These are phyloP conservation scores for Callopanchax toddi DNA, from an alignment of 2,113 vertebrate genomes.

Conservation along the genomic window DNA sequence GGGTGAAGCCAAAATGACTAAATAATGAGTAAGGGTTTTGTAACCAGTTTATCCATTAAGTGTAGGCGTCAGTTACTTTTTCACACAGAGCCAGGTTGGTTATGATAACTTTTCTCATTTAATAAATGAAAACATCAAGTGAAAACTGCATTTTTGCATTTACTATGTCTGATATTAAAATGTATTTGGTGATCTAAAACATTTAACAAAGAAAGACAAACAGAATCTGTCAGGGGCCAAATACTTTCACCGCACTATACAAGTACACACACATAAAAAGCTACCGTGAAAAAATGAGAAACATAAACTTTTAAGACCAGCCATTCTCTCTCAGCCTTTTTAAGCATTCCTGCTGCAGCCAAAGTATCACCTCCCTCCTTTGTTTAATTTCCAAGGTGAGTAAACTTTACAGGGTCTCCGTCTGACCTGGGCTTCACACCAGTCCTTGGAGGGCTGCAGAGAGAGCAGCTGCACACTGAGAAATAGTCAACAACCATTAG, in stretches of 20 bases:
- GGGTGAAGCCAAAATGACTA: no score
- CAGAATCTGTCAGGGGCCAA: no score
- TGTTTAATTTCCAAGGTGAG: conserved; percentile 23
- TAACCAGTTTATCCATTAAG: no score
- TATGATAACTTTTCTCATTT: no score
- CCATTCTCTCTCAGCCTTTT: background rate
- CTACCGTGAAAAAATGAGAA: background rate
- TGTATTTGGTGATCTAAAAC: no score
- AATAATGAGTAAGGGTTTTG: no score
- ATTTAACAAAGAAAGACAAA: no score
- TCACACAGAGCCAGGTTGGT: no score
- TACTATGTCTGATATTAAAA: no score
- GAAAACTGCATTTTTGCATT: no score
- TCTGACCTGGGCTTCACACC: background rate
- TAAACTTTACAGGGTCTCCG: background rate
- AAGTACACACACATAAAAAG: background rate
- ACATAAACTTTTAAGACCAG: background rate
- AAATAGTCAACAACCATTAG: conserved; percentile 23
- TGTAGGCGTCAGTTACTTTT: no score
- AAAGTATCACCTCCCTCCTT: background rate
- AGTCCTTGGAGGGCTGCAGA: background rate
- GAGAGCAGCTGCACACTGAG: conserved; percentile 10
- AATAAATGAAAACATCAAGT: no score
- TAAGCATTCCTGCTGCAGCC: background rate
- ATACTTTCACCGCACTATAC: background rate